Conservation (phyloP, 2,888 invertebrate species). For the Atethmia centrago region DNA sequence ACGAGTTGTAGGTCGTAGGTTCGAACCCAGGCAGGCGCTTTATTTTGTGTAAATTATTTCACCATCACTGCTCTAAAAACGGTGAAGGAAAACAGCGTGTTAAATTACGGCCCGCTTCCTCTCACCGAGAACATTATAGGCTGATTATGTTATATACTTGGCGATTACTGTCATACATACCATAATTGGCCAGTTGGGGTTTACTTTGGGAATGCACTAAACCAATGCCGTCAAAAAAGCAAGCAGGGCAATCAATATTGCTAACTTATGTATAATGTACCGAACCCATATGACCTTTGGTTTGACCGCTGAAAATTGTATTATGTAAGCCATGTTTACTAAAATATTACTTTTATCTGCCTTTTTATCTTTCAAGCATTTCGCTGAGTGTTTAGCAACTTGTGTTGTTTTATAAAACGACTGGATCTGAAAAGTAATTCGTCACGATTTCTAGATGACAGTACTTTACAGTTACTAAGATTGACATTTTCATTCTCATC, state of each 20-base stretch:
- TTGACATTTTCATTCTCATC: not conserved
- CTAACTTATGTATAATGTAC: not conserved
- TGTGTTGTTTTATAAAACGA: not conserved
- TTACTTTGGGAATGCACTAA: not conserved
- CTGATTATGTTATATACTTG: too few species aligned
- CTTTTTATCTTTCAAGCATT: slow-evolving; percentile 23
- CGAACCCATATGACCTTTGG: slow-evolving; percentile 4
- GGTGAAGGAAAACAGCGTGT: too few species aligned
- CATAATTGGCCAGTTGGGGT: not conserved
- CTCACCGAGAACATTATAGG: too few species aligned
- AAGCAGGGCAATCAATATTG: not conserved
- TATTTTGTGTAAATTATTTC: too few species aligned
- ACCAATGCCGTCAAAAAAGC: not conserved
- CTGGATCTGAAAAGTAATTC: not conserved
- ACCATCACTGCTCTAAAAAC: too few species aligned
- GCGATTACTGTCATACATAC: not conserved
- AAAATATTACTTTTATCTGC: slow-evolving; percentile 12
- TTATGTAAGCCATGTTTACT: slow-evolving; percentile 12
- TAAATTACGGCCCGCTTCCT: too few species aligned
- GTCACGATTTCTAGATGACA: not conserved
- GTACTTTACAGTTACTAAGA: not conserved
- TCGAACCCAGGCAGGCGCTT: too few species aligned
- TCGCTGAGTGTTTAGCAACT: not conserved
- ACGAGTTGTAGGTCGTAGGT: too few species aligned
- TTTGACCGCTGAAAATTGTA: not conserved